Base-by-base conservation (phyloP, 2,797 vertebrate genomes). In the Lepilemur ruficaudatus region DNA sequence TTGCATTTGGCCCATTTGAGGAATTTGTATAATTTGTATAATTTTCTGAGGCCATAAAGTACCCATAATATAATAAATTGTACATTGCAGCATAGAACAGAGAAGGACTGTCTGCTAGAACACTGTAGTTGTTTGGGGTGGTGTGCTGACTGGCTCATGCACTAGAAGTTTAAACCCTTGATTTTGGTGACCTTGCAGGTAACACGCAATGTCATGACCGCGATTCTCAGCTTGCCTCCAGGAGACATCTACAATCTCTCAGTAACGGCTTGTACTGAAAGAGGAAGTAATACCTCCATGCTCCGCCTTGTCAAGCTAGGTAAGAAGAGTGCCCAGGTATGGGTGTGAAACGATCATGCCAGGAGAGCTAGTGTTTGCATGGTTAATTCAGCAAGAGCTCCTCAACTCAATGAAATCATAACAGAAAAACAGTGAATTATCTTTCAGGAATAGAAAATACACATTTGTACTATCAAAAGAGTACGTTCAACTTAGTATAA, bases 191-290 rank as follows among this genome's bases (percentile, higher is more conserved):
- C 90, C 81, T 90, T 94, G 50, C 97, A 99, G 99, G 99, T 99
- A 69, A 99, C 99, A 0, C 99, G 99, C 65, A 99, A 98, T 22
- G 98, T 99, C 97, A 99, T 99, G 99, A 99, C 98, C 13, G 99
- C 99, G 1, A 98, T 98, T 90, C 98, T 99, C 89, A 99, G 98
- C 12, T 98, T 99, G 87, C 99, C 99, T 63, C 99, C 99, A 0
- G 99, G 99, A 25, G 99, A 99, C 98, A 99, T 99, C 97, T 99
- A 99, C 98, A 99, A 99, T 97, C 98, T 99, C 86, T 99, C 99
- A 0, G 99, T 99, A 93, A 99, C 99, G 0, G 99, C 99, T 57
- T 99, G 99, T 91, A 99, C 99, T 0, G 99, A 99, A 63, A 99
- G 99, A 85, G 99, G 99, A 98, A 99, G 99, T 83, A 99, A 99